Conservation (phyloP, 2,113 vertebrate genomes). For the Triplophysa siluroides region DNA sequence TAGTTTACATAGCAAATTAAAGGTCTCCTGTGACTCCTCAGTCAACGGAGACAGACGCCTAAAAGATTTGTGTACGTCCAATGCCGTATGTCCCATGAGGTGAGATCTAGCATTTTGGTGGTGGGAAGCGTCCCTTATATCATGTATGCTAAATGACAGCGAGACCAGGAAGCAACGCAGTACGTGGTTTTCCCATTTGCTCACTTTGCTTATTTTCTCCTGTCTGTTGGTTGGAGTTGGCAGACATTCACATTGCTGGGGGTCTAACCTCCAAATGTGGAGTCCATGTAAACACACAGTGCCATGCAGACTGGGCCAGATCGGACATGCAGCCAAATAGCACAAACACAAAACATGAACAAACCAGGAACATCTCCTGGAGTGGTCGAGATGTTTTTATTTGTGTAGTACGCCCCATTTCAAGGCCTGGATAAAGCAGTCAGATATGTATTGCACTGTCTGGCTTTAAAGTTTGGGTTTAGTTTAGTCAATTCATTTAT, state of each 20-base stretch:
- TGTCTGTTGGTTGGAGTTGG: slow-evolving; percentile 38
- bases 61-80: slow-evolving; percentile 14
- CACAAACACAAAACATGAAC: not conserved
- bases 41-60: slow-evolving; percentile 12
- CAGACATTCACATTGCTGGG: slow-evolving; percentile 16
- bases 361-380: not conserved
- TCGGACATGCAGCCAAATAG: not conserved
- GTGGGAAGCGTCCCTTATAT: slow-evolving; percentile 3
- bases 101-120: slow-evolving; percentile 1
- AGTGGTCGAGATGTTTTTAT: not conserved
- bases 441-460: too few relatives aligned
- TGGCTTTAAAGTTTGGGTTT: too few relatives aligned
- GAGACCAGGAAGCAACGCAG: slow-evolving; percentile 29
- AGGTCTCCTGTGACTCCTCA: slow-evolving; percentile 26
- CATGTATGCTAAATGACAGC: slow-evolving; percentile 35
- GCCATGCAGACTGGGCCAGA: not conserved
- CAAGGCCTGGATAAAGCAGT: too few relatives aligned
- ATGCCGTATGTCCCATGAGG: not conserved
- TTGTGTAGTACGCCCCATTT: too few relatives aligned
- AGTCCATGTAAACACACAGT: slow-evolving; percentile 41
- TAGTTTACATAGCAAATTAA: slow-evolving; percentile 31
- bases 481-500: too few relatives aligned
- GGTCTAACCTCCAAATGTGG: slow-evolving; percentile 23
- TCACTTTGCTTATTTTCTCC: slow-evolving; percentile 54
- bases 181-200: slow-evolving; percentile 24